A percentile compares a stretch with the other conserved stretches of the same genome.
phyloP scores from a whole-genome alignment of 2,888 invertebrate species.

The Kryphioiulus occultus region DNA sequence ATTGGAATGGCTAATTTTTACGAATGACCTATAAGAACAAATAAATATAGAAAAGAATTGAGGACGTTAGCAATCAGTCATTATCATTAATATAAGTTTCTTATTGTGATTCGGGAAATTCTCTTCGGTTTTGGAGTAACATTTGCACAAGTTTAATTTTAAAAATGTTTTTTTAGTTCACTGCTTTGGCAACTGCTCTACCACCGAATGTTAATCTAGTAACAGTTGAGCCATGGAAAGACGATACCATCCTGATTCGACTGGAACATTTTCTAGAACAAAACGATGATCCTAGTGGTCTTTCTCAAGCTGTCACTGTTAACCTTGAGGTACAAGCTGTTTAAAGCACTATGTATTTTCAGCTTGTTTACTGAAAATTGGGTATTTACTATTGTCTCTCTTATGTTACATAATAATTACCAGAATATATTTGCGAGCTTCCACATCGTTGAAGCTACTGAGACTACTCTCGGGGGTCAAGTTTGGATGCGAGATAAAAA shows the following conservation, averaged over 20 bases:
- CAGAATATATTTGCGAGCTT: slow-evolving; percentile 41
- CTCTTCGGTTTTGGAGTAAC: too few species aligned
- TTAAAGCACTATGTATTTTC: too few species aligned
- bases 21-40: too few species aligned
- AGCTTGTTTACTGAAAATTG: too few species aligned
- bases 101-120: too few species aligned
- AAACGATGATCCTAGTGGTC: slow-evolving; percentile 67
- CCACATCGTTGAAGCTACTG: slow-evolving; percentile 67
- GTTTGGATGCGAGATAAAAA: slow-evolving; percentile 56
- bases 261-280: slow-evolving; percentile 78
- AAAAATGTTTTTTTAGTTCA: slow-evolving; percentile 63
- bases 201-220: slow-evolving; percentile 78
- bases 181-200: slow-evolving; percentile 68
- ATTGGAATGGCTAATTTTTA: too few species aligned
- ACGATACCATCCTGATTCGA: slow-evolving; percentile 69
- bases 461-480: slow-evolving; percentile 76
- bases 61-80: too few species aligned
- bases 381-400: not conserved
- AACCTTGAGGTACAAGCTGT: slow-evolving; percentile 63
- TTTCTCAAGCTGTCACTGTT: slow-evolving; percentile 68
- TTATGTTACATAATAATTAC: too few species aligned
- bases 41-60: too few species aligned
- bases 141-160: not conserved
- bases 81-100: too few species aligned
- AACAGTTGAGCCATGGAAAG: slow-evolving; percentile 79